These are phyloP conservation scores for Tigriopus californicus DNA, from an alignment of 2,888 invertebrate species.

Conservation along the genomic window DNA sequence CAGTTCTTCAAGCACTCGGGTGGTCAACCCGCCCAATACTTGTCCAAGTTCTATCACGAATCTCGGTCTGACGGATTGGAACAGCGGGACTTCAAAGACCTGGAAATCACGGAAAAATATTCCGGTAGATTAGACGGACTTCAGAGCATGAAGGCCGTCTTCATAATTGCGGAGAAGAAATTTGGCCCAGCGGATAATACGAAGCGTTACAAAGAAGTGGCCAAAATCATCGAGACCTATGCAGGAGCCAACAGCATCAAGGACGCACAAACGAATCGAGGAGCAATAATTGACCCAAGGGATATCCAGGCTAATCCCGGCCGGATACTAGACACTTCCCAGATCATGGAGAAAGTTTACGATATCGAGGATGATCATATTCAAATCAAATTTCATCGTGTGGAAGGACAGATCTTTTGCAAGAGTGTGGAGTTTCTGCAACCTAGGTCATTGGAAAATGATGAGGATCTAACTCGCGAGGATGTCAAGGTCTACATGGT, in stretches of 20 bases:
- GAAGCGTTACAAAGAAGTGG: conserved; percentile 3
- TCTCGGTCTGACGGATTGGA: neutral
- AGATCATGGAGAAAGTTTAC: neutral
- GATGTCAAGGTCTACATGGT: conserved; percentile 15
- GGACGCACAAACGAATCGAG: neutral
- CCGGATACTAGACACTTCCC: neutral
- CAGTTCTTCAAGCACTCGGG: neutral
- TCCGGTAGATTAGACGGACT: neutral
- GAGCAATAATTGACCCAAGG: neutral
- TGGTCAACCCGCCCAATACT: neutral
- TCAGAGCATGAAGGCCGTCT: neutral
- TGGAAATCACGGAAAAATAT: neutral
- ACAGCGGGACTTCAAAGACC: neutral
- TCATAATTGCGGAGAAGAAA: conserved; percentile 4
- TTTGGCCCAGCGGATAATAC: conserved; percentile 11
- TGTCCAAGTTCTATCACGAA: neutral
- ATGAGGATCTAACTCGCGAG: neutral
- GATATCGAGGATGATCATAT: conserved; percentile 5
- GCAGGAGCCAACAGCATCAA: neutral
- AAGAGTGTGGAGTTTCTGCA: conserved; percentile 1
- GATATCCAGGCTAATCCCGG: neutral
- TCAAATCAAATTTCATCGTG: conserved; percentile 1
- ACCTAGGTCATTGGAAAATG: neutral
- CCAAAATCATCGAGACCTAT: conserved; percentile 8
- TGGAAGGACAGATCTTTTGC: conserved; percentile 12